Evolutionary conservation across 2,888 invertebrate species (phyloP), one percentile per base, ranked within the genome.

Genomic region (Clepsis dumicolana): DNA sequence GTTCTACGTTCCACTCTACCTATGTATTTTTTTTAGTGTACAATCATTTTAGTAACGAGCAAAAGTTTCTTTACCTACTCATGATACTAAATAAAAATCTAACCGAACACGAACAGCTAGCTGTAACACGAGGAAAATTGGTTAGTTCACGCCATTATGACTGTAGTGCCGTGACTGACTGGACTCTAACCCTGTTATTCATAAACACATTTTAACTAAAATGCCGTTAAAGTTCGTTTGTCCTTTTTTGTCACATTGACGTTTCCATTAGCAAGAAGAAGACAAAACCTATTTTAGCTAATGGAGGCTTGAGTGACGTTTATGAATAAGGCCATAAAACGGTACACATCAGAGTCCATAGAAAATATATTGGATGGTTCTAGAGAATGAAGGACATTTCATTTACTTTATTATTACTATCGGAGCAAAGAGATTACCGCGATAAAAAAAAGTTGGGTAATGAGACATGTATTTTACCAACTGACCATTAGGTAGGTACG

Each of bases 111-210:
- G 18, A 54, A 14, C 21, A 29, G 18, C 18, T 16, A 48, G 12
- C 38, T 38, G 38, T 38, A 57, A 57, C 38, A 57, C 38, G 8
- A 57, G 57, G 57, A 57, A 38, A 57, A 57, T 21, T n/a, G 27
- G 53, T 25, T 53, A 48, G 48, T 21, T 48, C 21, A 21, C 48
- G 48, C 4, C 12, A 48, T 48, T 48, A 2, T 21, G 12, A 48
- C 12, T 21, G 21, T 48, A 48, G 4, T 48, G 12, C 21, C 21
- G 48, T 48, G 21, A 48, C 48, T 21, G 48, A 48, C 21, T 48
- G 48, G 10, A 21, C 48, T 12, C 48, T 21, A 21, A n/a, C n/a
- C n/a, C n/a, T n/a, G n/a, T n/a, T n/a, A n/a, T n/a, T n/a, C n/a
- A n/a, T n/a, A n/a, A n/a, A n/a, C n/a, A n/a, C n/a, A n/a, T n/a